Base-by-base conservation (phyloP, 2,797 vertebrate species). In the Pempheris klunzingeri region DNA sequence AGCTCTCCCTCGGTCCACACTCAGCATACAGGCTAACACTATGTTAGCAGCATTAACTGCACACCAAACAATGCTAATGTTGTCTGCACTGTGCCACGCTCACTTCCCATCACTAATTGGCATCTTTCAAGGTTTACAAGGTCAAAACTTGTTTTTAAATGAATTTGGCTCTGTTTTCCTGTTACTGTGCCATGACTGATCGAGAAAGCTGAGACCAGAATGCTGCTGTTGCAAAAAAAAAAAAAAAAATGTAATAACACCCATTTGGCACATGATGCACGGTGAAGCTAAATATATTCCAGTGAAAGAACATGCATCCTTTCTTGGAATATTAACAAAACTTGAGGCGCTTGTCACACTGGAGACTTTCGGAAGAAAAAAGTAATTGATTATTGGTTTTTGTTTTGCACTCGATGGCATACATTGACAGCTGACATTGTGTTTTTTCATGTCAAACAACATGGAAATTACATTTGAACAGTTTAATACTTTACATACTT, bases 121-220 rank as follows among this genome's bases (percentile, higher is more conserved):
- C 77, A 64, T 61, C 53, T 46, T 64, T 71, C 26, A 49, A 65
- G 52, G 53, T 82, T 83, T 68, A 54, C 30, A 4, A 63, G 57
- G 69, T 83, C 81, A 81, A 22, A 72, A 66, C n/a, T 54, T 65
- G 18, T 84, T 76, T 82, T 72, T 41, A 71, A 82, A 84, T n/a
- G 2, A 58, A 63, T 62, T 59, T 53, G 52, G 75, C 63, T 72
- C 81, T 74, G 67, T 73, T 85, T 81, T 75, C 41, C 62, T 81
- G 73, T 83, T 74, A 84, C 55, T 24, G 49, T 13, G 10, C 41
- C 0, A 14, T 15, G 55, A 52, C 54, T 30, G 39, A n/a, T n/a
- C n/a, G n/a, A n/a, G 28, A 74, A 67, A 63, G 59, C 54, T 11
- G 54, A 58, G 47, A 59, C 15, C 44, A 11, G 65, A 24, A 67